phyloP scores from a whole-genome alignment of 64 coral and sea anemone genomes.

The Actinia tenebrosa region DNA sequence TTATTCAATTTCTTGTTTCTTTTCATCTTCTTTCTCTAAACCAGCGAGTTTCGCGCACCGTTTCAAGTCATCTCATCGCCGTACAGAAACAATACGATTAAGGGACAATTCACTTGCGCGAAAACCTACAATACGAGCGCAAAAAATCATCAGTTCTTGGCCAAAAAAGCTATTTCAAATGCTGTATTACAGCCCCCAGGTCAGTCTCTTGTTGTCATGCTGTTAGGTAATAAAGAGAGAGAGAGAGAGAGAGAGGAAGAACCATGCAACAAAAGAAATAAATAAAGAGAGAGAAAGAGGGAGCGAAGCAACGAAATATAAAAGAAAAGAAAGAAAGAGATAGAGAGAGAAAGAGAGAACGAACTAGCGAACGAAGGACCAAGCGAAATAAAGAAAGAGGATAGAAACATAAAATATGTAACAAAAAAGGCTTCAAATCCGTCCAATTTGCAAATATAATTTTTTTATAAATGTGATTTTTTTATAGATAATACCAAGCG shows the following conservation, averaged over 20 bases:
- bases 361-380: too few species aligned
- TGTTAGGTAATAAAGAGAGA: too few species aligned
- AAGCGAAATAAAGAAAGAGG: too few species aligned
- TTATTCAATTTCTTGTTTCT: not conserved
- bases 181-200: not conserved
- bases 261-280: too few species aligned
- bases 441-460: not conserved
- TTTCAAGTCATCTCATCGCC: not conserved
- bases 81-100: not conserved
- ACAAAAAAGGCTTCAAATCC: not conserved
- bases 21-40: not conserved
- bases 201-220: not conserved
- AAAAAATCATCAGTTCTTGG: not conserved
- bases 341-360: too few species aligned
- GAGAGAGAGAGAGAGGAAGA: too few species aligned
- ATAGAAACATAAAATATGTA: not conserved
- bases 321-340: too few species aligned
- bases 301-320: too few species aligned
- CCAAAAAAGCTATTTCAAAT: not conserved
- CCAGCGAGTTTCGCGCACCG: not conserved
- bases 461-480: not conserved
- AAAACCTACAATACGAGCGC: not conserved
- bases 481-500: conserved; percentile 33
- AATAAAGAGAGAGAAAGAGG: too few species aligned
- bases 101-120: not conserved